Evolutionary conservation across 2,113 vertebrate species (phyloP), one percentile per base, ranked within the genome.

Genomic region (Condylura cristata): DNA sequence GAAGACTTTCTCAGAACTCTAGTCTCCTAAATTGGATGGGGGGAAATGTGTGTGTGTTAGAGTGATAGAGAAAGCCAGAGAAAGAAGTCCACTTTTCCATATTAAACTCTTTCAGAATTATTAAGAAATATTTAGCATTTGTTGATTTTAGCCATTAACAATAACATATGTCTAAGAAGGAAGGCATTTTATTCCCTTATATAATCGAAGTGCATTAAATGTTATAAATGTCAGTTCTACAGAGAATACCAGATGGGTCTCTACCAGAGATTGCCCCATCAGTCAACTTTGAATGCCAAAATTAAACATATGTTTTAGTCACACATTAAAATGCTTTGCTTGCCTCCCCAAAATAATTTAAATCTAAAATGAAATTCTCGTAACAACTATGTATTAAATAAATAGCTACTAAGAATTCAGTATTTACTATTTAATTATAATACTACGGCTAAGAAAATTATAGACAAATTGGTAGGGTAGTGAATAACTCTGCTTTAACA

Each of bases 311-410:
- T 76, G 39, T 30, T 88, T 89, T 60, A 86, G 58, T 86, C 74
- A 86, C 37, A 86, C 22, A 88, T 63, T 66, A 74, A 94, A 96
- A 93, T 89, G 37, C 1, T 17, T 96, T 26, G 16, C 14, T 11
- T 53, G 13, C 18, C 39, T 92, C 18, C 86, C 7, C 6, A 86
- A 83, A 34, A 92, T 30, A 86, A 89, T 75, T 89, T 74, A 89
- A 91, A 93, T 75, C 37, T 70, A 87, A 90, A 94, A 88, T 48
- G 4, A 90, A 79, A 90, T 70, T 82, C 90, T 86, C 39, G 46
- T 14, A 72, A 53, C 28, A 53, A 66, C 6, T 78, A 65, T 10
- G 24, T 74, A 72, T 82, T 46, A 92, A 95, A 68, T 9, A 85
- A 74, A 63, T 46, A 60, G 39, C 72, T 91, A 91, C 78, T 91